Conservation (phyloP, 2,113 vertebrate species). For the Larimichthys polyactis region DNA sequence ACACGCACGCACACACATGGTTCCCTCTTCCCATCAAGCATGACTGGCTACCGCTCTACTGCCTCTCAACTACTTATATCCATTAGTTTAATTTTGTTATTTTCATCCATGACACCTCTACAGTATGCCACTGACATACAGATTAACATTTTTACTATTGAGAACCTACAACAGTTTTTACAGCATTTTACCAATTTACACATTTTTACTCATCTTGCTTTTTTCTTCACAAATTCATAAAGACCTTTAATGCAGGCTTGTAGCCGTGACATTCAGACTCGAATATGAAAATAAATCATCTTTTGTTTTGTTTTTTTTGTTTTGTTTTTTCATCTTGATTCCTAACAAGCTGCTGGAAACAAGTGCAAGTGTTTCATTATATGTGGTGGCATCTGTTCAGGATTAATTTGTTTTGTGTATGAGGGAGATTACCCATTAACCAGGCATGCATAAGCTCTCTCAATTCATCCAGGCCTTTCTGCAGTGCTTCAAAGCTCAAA, state of each 20-base stretch:
- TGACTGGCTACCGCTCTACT: slow-evolving; percentile 42
- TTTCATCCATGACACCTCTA: slow-evolving; percentile 25
- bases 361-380: slow-evolving; percentile 46
- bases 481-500: background rate
- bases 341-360: slow-evolving; percentile 40
- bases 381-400: slow-evolving; percentile 53
- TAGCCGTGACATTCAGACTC: background rate
- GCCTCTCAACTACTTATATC: slow-evolving; percentile 32
- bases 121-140: slow-evolving; percentile 20
- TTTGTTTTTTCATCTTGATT: background rate
- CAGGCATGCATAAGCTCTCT: slow-evolving; percentile 24
- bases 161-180: background rate
- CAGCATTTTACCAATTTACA: background rate
- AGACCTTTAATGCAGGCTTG: background rate
- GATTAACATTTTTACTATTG: slow-evolving; percentile 10
- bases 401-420: slow-evolving; percentile 37
- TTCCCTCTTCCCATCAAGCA: slow-evolving; percentile 28
- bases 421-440: slow-evolving; percentile 42
- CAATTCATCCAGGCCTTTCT: slow-evolving; percentile 1
- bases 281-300: background rate
- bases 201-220: background rate
- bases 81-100: slow-evolving; percentile 45
- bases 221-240: background rate
- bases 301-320: background rate
- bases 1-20: slow-evolving; percentile 51